Evolutionary conservation across 2,888 invertebrate genomes (phyloP), one percentile per base, ranked within the genome.

Genomic region (Chrysotoxum bicinctum): DNA sequence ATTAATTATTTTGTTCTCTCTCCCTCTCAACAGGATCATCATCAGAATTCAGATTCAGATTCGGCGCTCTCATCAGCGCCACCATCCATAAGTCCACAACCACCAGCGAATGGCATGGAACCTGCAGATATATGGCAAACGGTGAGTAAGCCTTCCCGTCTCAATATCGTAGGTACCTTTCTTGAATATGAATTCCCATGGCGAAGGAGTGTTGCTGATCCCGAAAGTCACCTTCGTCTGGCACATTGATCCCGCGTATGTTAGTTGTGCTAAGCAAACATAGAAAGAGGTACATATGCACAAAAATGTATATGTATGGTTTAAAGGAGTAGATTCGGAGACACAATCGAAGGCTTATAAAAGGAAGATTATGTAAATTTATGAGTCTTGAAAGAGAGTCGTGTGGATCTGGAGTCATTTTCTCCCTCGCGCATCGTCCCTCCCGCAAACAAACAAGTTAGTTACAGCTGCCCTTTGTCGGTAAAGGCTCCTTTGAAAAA

Each of bases 11-110:
- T 52, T 12, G 54, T 14, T 66, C 37, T 16, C 12, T 23, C 30
- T 16, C 12, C 21, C 30, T 35, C 45, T 45, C 83, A 85, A 43
- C 87, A 91, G 89, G 90, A 64, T 64, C 23, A 91, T 56, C 88
- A 83, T 76, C 79, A 88, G 87, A 89, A 89, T 89, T 94, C 94
- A 87, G 95, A 95, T 91, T 94, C 93, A 87, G 95, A 95, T 89
- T 95, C 95, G 62, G 95, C 95, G 79, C 92, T 95, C 87, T 95
- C 95, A 85, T 95, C 95, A 87, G 95, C 94, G 87, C 95, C 95
- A 77, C 93, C 94, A 85, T 95, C 95, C 66, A 93, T 95, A 88
- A 95, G 95, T 88, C 95, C 95, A 73, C 95, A 95, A 90, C 95
- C 95, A 89, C 91, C 92, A 12, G 89, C 90, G 21, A 90, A 89